phyloP scores from a whole-genome alignment of 1,140 invertebrate species.

The Pseudomyrmex pallidus region DNA sequence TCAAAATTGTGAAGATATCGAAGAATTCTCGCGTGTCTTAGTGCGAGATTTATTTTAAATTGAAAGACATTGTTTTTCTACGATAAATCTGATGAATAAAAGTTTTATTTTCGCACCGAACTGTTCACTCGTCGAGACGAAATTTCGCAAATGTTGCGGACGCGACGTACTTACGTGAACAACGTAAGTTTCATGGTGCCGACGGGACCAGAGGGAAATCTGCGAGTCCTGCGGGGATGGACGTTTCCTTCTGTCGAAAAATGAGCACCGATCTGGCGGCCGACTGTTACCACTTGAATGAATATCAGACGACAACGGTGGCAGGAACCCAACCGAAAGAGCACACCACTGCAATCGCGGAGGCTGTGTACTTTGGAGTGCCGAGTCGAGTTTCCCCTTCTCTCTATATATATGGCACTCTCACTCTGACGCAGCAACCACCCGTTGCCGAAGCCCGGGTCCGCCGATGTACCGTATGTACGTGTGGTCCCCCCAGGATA shows the following conservation, averaged over 20 bases:
- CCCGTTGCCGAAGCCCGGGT: constrained; percentile 60
- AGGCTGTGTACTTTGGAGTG: constrained; percentile 82
- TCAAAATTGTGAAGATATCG: too few relatives aligned
- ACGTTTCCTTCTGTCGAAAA: constrained; percentile 26
- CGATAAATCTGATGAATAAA: not conserved
- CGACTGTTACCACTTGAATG: constrained; percentile 75
- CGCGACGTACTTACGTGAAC: constrained; percentile 74
- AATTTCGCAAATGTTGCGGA: not conserved
- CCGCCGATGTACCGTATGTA: constrained; percentile 49
- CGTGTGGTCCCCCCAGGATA: constrained; percentile 37
- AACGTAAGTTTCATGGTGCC: constrained; percentile 76
- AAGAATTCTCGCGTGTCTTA: too few relatives aligned
- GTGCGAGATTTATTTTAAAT: not conserved
- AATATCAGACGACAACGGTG: constrained; percentile 71
- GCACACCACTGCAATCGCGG: constrained; percentile 80
- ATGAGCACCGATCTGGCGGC: constrained; percentile 45
- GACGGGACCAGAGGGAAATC: constrained; percentile 27
- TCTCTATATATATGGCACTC: constrained; percentile 80
- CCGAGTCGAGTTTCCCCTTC: constrained; percentile 80
- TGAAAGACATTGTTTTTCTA: not conserved
- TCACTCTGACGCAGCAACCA: constrained; percentile 73
- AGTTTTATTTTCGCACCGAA: constrained; percentile 10
- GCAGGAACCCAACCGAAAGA: constrained; percentile 71
- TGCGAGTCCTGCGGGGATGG: constrained; percentile 12
- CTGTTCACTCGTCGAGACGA: not conserved